These are phyloP conservation scores for Varecia variegata DNA, from an alignment of 2,797 vertebrate species.

Conservation along the genomic window DNA sequence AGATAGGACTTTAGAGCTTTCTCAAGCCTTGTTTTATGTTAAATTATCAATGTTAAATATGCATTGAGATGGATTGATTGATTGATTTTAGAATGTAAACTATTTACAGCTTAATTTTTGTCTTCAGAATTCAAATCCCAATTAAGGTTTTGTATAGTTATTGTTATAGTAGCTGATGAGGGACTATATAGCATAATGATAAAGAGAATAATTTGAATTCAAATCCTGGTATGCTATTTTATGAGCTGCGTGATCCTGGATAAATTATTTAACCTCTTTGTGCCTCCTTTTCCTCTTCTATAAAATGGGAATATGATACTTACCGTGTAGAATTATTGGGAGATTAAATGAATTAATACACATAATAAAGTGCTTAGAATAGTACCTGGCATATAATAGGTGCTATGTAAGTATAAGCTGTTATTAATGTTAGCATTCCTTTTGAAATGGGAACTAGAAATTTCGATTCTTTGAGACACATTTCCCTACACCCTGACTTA, in stretches of 20 bases:
- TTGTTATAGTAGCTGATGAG: not conserved
- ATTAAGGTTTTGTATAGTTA: not conserved
- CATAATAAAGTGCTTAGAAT: constrained; percentile 3
- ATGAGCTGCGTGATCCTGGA: not conserved
- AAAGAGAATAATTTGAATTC: constrained; percentile 20
- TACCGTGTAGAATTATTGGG: not conserved
- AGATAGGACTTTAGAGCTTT: not conserved
- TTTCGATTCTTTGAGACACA: not conserved
- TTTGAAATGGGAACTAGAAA: constrained; percentile 32
- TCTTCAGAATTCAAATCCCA: constrained; percentile 30
- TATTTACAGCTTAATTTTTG: not conserved
- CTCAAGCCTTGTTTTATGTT: not conserved
- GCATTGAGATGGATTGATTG: not conserved
- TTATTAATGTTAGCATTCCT: constrained; percentile 2
- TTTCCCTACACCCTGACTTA: not conserved
- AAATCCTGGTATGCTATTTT: not conserved
- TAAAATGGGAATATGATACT: not conserved
- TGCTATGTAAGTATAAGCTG: not conserved
- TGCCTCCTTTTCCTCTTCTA: constrained; percentile 1
- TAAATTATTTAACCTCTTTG: not conserved
- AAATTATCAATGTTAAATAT: not conserved
- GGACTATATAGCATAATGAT: not conserved
- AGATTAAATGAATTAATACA: constrained; percentile 14
- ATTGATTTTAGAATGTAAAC: constrained; percentile 33
- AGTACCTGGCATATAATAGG: not conserved